Evolutionary conservation across 2,888 invertebrate species (phyloP).

Genomic region (Doris montereyensis): DNA sequence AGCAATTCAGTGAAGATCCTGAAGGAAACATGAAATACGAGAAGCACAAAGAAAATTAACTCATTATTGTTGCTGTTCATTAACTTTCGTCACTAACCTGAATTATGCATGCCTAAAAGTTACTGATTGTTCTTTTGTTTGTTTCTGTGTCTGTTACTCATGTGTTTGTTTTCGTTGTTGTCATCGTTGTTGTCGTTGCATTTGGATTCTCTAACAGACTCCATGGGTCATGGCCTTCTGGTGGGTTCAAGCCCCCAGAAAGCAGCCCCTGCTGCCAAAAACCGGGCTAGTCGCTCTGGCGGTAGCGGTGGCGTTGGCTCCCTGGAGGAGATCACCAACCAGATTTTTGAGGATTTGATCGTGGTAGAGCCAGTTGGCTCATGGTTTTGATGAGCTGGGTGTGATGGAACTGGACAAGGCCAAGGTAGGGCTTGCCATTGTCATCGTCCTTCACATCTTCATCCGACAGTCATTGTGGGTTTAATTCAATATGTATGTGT

Average conservation of each 20-base stretch:
- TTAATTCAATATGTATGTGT: slow-evolving; percentile 13
- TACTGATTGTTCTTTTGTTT: too few species aligned
- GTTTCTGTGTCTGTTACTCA: too few species aligned
- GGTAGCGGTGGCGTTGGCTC: slow-evolving; percentile 43
- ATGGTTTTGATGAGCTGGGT: slow-evolving; percentile 69
- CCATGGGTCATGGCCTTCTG: background rate
- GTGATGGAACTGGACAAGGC: slow-evolving; percentile 62
- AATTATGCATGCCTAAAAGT: too few species aligned
- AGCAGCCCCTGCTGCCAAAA: background rate
- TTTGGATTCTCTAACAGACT: background rate
- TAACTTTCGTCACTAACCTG: too few species aligned
- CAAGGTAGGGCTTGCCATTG: slow-evolving; percentile 65
- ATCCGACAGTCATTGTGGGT: background rate
- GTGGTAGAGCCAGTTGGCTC: slow-evolving; percentile 60
- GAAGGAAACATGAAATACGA: too few species aligned
- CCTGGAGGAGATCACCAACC: slow-evolving; percentile 64
- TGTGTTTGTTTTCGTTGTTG: too few species aligned
- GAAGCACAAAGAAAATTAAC: too few species aligned
- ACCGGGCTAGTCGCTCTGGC: background rate
- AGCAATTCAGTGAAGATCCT: too few species aligned
- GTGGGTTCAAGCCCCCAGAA: background rate
- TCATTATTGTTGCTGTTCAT: too few species aligned
- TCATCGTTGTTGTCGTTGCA: too few species aligned
- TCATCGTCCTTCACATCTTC: too few species aligned
- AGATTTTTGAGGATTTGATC: slow-evolving; percentile 67